These are phyloP conservation scores for Pherbina coryleti DNA, from an alignment of 2,888 invertebrate genomes.

Conservation along the genomic window DNA sequence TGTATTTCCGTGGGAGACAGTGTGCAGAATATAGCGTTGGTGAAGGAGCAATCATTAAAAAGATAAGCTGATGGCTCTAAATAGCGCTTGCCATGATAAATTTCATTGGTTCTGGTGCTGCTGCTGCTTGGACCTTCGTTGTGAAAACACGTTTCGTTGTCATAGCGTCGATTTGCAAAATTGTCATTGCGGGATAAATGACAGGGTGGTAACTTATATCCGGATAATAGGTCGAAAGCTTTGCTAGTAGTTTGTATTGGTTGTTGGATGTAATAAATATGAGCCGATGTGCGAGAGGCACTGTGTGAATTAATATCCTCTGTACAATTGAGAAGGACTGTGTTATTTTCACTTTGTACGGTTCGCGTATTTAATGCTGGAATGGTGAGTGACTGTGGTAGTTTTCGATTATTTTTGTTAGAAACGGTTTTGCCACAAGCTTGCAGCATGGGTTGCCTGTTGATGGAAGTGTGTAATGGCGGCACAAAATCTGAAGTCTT, in stretches of 20 bases:
- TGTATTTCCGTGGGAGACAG: conserved; percentile 25
- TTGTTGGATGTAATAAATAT: conserved; percentile 1
- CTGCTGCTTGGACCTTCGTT: background rate
- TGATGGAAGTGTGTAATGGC: conserved; percentile 45
- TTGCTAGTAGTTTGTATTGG: conserved; percentile 5
- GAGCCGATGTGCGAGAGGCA: conserved; percentile 32
- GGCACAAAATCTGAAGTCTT: conserved; percentile 51
- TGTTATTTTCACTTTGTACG: background rate
- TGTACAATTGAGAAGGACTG: conserved; percentile 28
- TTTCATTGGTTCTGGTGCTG: conserved; percentile 37
- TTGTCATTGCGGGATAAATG: conserved; percentile 15
- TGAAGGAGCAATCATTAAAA: conserved; percentile 57
- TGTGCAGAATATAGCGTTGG: conserved; percentile 54
- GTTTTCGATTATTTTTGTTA: conserved; percentile 44
- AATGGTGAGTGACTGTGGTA: conserved; percentile 49
- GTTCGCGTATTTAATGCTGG: conserved; percentile 41
- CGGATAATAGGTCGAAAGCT: too few relatives aligned
- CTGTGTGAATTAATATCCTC: conserved; percentile 45
- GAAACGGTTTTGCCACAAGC: conserved; percentile 36
- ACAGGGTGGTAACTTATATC: too few relatives aligned
- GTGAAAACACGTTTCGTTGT: background rate
- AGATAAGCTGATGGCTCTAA: conserved; percentile 59
- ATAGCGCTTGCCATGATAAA: conserved; percentile 64
- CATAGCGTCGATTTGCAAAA: conserved; percentile 34
- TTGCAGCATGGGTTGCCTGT: background rate